These are phyloP conservation scores for Brachyptera risi DNA, from an alignment of 2,888 invertebrate genomes.

Conservation along the genomic window DNA sequence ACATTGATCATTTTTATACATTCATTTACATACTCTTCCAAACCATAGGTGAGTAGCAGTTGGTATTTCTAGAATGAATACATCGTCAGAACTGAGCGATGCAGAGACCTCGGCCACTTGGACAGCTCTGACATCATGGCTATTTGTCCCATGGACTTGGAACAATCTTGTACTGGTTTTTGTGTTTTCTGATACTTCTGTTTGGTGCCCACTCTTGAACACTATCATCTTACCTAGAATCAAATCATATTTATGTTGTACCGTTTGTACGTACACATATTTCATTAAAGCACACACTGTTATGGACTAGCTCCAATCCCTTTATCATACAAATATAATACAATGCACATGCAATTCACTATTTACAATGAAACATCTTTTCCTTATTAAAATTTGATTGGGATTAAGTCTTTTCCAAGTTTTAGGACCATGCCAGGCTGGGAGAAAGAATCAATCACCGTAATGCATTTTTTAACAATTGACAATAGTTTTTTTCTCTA, in stretches of 20 bases:
- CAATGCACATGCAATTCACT: no score
- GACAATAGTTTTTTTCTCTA: no score
- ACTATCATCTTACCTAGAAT: conserved; percentile 54
- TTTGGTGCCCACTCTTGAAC: conserved; percentile 58
- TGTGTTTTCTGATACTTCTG: conserved; percentile 58
- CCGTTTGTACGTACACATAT: no score
- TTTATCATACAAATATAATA: no score
- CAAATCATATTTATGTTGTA: neutral
- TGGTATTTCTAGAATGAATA: conserved; percentile 60
- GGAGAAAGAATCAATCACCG: no score
- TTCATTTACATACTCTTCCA: conserved; percentile 53
- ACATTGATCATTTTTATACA: no score
- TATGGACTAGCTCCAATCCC: neutral
- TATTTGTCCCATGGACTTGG: conserved; percentile 44
- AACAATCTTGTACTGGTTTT: conserved; percentile 59
- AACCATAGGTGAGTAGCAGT: conserved; percentile 59
- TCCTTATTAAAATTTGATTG: no score
- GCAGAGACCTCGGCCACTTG: conserved; percentile 58
- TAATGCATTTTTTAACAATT: no score
- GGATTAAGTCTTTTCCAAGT: no score
- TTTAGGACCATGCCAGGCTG: no score
- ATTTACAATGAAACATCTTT: no score
- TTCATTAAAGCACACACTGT: neutral
- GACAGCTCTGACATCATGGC: conserved; percentile 59
- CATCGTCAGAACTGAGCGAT: conserved; percentile 63